Conservation (phyloP, 1,140 invertebrate species). For the fruit fly (Drosophila melanogaster) region Release_6_plus_ISO1_MT NC_004354.4:18853501-18854000, state of each 20-base stretch:
- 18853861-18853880: conserved; percentile 12
- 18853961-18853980: conserved; percentile 37
- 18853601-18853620: conserved; percentile 58
- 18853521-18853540: conserved; percentile 87
- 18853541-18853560: conserved; percentile 84
- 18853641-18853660: conserved; percentile 30
- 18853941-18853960: conserved; percentile 44
- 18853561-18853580: conserved; percentile 72
- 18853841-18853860: conserved; percentile 39
- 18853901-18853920: conserved; percentile 29
- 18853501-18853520: conserved; percentile 86
- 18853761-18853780: conserved; percentile 65
- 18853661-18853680: conserved; percentile 84
- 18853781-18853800: conserved; percentile 26
- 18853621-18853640: conserved; percentile 49
- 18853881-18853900: conserved; percentile 63
- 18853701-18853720: conserved; percentile 87
- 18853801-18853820: conserved; percentile 13
- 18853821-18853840: conserved; percentile 13
- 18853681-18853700: conserved; percentile 91
- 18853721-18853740: conserved; percentile 60
- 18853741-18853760: conserved; percentile 48
- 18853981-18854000: conserved; percentile 19
- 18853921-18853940: conserved; percentile 62
- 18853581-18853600: conserved; percentile 60